A percentile compares a stretch with the other conserved stretches of the same genome.
Conservation (phyloP, 2,888 invertebrate genomes). For the Eupithecia inturbata region DNA sequence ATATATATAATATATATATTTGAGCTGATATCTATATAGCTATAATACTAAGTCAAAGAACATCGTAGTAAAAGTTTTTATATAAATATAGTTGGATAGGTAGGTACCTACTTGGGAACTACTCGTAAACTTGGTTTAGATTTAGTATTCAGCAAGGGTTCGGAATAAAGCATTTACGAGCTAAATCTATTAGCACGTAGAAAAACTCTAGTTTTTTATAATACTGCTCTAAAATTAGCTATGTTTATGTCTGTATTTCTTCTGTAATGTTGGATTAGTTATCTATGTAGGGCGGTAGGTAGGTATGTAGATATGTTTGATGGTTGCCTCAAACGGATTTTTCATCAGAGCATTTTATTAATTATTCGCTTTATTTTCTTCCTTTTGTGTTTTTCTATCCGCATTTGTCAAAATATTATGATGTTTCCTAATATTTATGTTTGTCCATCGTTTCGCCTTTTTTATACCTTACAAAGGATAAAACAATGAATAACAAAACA, state of each 20-base stretch:
- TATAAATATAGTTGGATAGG: background rate
- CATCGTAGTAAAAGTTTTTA: background rate
- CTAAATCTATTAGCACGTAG: background rate
- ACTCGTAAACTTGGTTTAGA: background rate
- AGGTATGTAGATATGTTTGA: no score
- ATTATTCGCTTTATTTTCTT: no score
- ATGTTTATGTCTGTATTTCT: background rate
- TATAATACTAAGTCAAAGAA: background rate
- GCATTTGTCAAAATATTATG: no score
- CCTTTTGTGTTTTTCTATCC: no score
- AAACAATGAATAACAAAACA: background rate
- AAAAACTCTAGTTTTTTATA: background rate
- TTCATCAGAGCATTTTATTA: no score
- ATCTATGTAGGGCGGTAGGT: background rate
- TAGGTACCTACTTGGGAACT: background rate
- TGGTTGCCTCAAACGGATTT: no score
- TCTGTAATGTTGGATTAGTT: background rate
- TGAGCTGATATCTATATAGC: no score
- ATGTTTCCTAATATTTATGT: no score
- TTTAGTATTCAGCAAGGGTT: background rate
- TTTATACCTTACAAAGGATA: no score
- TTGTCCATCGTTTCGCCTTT: no score
- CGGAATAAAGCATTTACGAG: background rate
- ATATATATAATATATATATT: no score
- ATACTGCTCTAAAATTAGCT: background rate